Base-by-base conservation (phyloP, 2,797 vertebrate genomes). In the Parotocinclus haroldoi region DNA sequence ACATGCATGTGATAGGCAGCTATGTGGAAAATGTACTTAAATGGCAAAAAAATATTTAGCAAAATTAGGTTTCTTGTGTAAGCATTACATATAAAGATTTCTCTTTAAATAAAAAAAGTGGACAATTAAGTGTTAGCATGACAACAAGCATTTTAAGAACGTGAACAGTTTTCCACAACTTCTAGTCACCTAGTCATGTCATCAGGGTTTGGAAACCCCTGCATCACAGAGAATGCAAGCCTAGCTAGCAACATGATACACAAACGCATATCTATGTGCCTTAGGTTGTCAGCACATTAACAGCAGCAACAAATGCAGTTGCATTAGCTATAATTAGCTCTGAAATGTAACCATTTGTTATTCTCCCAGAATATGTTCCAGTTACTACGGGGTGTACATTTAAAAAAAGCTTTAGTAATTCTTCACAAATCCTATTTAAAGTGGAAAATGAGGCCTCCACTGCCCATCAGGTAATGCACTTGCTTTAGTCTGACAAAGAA, bases 291-390 rank as follows among this genome's bases (percentile, higher is more conserved):
- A 79, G 57, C 77, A 54, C 57, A 75, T 82, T n/a, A 59, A 68
- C 49, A 14, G 58, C 69, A 52, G 69, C 73, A 72, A 63, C 58
- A 66, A 66, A 57, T 37, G 55, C 46, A 69, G 76, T 49, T 51
- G 4, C 38, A 45, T 63, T 86, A 84, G 88, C 85, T 81, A 78
- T 89, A 81, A 89, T 85, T 71, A 67, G 46, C n/a, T 54, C 13
- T 80, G 85, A 87, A 81, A 79, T 78, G 73, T 45, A 45, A 46
- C 66, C 50, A 37, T 66, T 60, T 71, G 53, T 27, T 27, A 5
- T 27, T 2, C 27, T 27, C 27, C 27, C 27, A 27, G 27, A 27
- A n/a, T n/a, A 60, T 58, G 48, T 71, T 82, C 77, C 80, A 75
- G 72, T 79, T 73, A 78, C 79, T 76, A 79, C 19, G 52, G 81